Base-by-base conservation (phyloP, 1,140 invertebrate genomes). In the Drosophila rufa region DNA sequence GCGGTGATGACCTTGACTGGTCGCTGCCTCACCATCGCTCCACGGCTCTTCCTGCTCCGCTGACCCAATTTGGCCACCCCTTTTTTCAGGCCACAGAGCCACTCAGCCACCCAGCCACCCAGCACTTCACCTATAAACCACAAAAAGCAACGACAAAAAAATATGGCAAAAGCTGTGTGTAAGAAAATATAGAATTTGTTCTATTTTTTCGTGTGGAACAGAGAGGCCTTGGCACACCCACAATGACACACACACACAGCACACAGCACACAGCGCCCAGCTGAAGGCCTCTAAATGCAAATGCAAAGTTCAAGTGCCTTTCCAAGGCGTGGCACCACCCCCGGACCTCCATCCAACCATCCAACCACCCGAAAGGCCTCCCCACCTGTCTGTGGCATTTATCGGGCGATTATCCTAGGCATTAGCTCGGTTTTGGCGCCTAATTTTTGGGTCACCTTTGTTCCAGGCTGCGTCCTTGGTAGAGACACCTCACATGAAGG, bases 231-330 rank as follows among this genome's bases (percentile, higher is more conserved):
- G 64, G 69, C 65, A 51, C 40, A 75, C 43, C 36, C 56, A 59
- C 55, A 62, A 45, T 38, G 36, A 55, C 36, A 56, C 51, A 36
- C 48, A 61, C 12, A 62, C 61, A 48, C 19, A 22, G n/a, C 19
- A 22, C 19, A 2, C 19, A 22, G 19, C 19, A 22, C 59, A 33
- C 17, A 46, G 45, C 57, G 25, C 17, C 61, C 51, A 48, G 46
- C 30, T 61, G 77, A 80, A 82, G 83, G 84, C 84, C 82, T 78
- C 74, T 47, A 55, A 79, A 79, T 75, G 73, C 62, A 73, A 84
- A 84, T 89, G 84, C 84, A 89, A 87, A 87, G 84, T 89, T 87
- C 84, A 89, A 89, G 84, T 89, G 84, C 77, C 84, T 89, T 89
- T 87, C 40, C 67, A 74, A 74, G 70, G 70, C 70, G 70, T 74